These are phyloP conservation scores for Typhlichthys subterraneus DNA, from an alignment of 2,797 vertebrate genomes.

Conservation along the genomic window DNA sequence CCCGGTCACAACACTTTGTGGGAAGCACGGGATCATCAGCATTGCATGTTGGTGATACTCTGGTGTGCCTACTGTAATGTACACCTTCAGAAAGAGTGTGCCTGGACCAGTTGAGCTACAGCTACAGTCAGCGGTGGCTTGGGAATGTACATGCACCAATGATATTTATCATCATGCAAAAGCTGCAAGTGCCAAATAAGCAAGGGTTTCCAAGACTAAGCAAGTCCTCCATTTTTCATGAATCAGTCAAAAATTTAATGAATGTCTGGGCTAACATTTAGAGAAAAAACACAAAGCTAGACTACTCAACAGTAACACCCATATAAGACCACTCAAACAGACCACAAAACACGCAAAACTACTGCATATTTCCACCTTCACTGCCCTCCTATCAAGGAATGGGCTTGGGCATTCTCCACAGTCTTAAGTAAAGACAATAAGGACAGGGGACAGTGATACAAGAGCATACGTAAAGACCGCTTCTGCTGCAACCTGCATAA, in stretches of 20 bases:
- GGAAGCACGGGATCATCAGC: constrained; percentile 14
- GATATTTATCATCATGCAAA: neutral
- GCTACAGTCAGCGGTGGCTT: neutral
- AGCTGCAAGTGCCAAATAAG: neutral
- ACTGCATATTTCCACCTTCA: constrained; percentile 48
- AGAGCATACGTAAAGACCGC: neutral
- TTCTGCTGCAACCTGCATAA: too few species aligned
- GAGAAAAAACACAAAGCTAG: neutral
- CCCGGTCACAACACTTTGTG: constrained; percentile 12
- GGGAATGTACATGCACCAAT: neutral
- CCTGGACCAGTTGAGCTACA: neutral
- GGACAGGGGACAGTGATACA: neutral
- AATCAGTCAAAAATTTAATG: too few species aligned
- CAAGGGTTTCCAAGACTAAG: too few species aligned
- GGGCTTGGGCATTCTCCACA: constrained; percentile 45
- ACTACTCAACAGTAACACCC: constrained; percentile 4
- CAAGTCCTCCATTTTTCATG: too few species aligned
- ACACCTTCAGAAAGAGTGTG: constrained; percentile 8
- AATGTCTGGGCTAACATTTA: too few species aligned
- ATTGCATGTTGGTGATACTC: constrained; percentile 7
- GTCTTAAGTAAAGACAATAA: constrained; percentile 47
- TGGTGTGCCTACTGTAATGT: constrained; percentile 31
- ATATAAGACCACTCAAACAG: neutral
- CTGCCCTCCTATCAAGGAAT: constrained; percentile 59
- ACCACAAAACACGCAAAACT: neutral